Evolutionary conservation across 92 coral and sea anemone species (phyloP), one percentile per base, ranked within the genome.

Genomic region (Porites cylindrica): DNA sequence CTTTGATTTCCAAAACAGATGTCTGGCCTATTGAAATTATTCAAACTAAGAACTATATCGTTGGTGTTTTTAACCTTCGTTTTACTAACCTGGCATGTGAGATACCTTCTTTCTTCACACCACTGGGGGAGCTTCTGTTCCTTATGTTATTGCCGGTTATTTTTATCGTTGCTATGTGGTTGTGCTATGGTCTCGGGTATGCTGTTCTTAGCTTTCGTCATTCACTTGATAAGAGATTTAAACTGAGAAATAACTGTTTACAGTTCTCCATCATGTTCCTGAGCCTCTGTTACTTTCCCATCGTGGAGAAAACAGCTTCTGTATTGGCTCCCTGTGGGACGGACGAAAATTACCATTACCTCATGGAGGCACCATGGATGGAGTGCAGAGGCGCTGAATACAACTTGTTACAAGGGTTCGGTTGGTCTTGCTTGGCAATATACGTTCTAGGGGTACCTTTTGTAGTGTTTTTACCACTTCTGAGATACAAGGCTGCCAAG

Each of bases 361-460:
- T 89, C 76, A 85, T 83, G 70, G 78, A 72, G 12, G 88, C 93
- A 66, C 95, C 93, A 9, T 92, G 95, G 95, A 43, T 92, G 50
- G 79, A 51, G 51, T 92, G 95, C 54, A 66, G 24, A 17, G 82
- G 93, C 24, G 58, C 76, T 63, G 21, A 47, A 5, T 92, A 92
- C 64, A 70, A 66, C 60, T 21, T 66, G 13, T 86, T 94, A 50
- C 64, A 74, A 66, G 54, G 64, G 23, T 75, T 90, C 14, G 95
- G 90, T 52, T 84, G 76, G 61, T 50, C 85, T 67, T 86, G 94
- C 11, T 61, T 93, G 19, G 76, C 70, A 1, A 17, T 75, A n/a
- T 91, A 82, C 26, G 90, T 84, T 26, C 69, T 84, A 0, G 90
- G 82, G 1, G 85, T 91, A 16, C 96, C 91, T 0, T 32, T 93